Evolutionary conservation across 2,113 vertebrate species (phyloP), one percentile per base, ranked within the genome.

Genomic region (Labrus mixtus): DNA sequence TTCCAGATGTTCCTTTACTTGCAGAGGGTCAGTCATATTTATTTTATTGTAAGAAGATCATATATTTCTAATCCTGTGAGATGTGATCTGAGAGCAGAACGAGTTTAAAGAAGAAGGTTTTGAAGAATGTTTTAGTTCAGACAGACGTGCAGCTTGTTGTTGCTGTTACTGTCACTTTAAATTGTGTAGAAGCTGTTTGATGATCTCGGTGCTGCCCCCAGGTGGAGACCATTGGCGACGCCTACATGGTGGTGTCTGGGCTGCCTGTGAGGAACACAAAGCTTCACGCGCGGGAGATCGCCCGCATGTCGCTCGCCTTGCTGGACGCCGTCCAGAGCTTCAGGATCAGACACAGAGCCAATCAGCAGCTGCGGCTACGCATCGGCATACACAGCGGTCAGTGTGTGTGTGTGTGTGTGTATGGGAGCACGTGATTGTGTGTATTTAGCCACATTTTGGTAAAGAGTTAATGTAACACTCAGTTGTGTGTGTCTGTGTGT

Each of bases 191-290:
- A 10, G 39, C 39, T 41, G 9, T 10, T 10, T 63, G 15, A 58
- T 11, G 16, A 19, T 41, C 33, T 39, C 11, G 10, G 15, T 0
- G 33, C 15, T 4, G 19, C 39, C 43, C 2, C 53, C 84, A 98
- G 97, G 97, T 98, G 89, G 97, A 98, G 93, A 98, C 97, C 0
- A 98, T 98, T 0, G 97, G 97, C 0, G 97, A 98, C 0, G 97
- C 97, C 19, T 98, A 98, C 93, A 98, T 98, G 97, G 97, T 99
- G 84, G 97, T 98, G 63, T 98, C 97, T 0, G 97, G 97, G 1
- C 94, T 99, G 58, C 97, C 97, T 0, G 96, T 97, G 41, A 93
- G 96, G 50, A 99, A 99, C 0, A 97, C 96, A n/a, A 95, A 92
- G 20, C 91, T 95, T 15, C 97, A 99, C 0, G 95, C 93, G 0